phyloP scores from a whole-genome alignment of 2,797 vertebrate species.

The Peromyscus aztecus region DNA sequence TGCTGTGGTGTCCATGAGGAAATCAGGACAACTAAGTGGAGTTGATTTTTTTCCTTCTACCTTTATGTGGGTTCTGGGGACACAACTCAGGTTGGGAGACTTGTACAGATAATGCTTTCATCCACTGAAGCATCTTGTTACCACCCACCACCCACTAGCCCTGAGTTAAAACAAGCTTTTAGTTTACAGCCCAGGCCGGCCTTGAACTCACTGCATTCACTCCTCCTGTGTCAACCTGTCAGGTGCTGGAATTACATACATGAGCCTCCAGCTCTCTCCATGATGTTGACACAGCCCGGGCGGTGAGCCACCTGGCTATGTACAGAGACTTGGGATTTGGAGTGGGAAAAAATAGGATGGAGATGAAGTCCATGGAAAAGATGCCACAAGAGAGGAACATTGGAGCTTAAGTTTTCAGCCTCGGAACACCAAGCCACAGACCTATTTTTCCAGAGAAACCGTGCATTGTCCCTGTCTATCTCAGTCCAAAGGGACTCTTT shows the following conservation, averaged over 20 bases:
- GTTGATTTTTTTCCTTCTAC: not conserved
- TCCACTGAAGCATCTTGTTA: not conserved
- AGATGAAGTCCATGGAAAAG: constrained; percentile 14
- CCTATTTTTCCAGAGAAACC: constrained; percentile 29
- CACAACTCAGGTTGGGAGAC: not conserved
- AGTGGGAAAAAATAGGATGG: not conserved
- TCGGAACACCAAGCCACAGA: not conserved
- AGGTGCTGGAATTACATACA: not conserved
- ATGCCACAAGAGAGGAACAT: not conserved
- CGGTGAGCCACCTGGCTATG: not conserved
- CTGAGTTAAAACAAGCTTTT: not conserved
- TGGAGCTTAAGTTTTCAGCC: not conserved
- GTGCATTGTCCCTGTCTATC: not conserved
- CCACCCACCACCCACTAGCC: not conserved
- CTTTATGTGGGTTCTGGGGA: not conserved
- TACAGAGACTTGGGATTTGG: constrained; percentile 13
- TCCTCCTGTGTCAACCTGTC: not conserved
- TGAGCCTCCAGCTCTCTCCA: not conserved
- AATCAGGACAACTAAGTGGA: not conserved
- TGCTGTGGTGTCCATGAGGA: not conserved
- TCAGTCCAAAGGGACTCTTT: not conserved
- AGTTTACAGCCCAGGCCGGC: not conserved
- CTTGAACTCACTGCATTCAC: not conserved
- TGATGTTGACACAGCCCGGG: not conserved
- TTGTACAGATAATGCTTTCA: not conserved